Percentiles rank a stretch among this genome's conserved stretches.
phyloP scores from a whole-genome alignment of 2,113 vertebrate species.

The Raja brachyura region DNA sequence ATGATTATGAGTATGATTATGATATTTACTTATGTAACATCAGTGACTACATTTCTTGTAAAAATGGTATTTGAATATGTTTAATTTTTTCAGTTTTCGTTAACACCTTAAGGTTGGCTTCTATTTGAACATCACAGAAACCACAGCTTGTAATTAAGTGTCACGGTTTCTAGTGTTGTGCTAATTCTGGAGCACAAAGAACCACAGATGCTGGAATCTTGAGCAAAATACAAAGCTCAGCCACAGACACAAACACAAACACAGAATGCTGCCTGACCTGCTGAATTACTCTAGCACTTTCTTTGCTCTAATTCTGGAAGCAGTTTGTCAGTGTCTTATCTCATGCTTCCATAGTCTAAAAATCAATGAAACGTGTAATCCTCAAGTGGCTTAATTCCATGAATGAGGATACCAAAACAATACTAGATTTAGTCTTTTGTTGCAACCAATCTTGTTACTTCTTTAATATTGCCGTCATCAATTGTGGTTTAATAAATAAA shows the following conservation, averaged over 20 bases:
- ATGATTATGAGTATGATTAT: too few relatives aligned
- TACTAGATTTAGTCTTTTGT: not conserved
- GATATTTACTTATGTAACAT: not conserved
- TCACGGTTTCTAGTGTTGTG: not conserved
- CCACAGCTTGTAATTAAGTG: slow-evolving; percentile 27
- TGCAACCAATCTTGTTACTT: not conserved
- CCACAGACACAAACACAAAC: too few relatives aligned
- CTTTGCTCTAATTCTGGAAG: slow-evolving; percentile 20
- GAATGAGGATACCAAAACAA: not conserved
- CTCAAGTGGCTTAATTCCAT: not conserved
- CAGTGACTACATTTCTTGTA: not conserved
- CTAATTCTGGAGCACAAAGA: slow-evolving; percentile 23
- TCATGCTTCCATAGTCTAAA: not conserved
- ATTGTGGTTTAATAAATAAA: not conserved
- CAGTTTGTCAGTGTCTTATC: slow-evolving; percentile 15
- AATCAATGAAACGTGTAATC: not conserved
- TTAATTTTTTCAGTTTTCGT: not conserved
- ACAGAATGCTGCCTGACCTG: too few relatives aligned
- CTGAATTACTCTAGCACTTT: too few relatives aligned
- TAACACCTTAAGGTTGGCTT: not conserved
- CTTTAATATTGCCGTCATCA: not conserved
- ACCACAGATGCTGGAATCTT: too few relatives aligned
- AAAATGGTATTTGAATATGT: not conserved
- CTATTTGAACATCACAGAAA: not conserved
- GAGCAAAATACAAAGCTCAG: too few relatives aligned